A percentile compares a stretch with the other conserved stretches of the same genome.
phyloP scores from a whole-genome alignment of 1,140 invertebrate genomes.

The Drosophila ironensis region DNA sequence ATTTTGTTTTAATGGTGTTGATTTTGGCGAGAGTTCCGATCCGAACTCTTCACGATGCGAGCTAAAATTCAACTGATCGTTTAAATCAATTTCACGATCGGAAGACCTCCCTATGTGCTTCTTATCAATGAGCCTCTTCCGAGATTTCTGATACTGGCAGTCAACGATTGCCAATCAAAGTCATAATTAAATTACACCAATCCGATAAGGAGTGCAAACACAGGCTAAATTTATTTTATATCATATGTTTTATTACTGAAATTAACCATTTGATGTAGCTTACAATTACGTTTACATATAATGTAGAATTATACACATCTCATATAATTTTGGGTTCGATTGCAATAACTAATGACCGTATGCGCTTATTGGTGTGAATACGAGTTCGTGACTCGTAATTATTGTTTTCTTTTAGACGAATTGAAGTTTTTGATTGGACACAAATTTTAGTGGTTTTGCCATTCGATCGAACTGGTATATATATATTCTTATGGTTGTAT shows the following conservation, averaged over 20 bases:
- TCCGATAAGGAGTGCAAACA: too few species aligned
- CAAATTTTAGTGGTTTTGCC: constrained; percentile 44
- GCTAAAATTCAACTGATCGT: too few species aligned
- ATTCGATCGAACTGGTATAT: constrained; percentile 1
- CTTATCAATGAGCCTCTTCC: too few species aligned
- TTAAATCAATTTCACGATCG: too few species aligned
- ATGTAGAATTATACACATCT: constrained; percentile 54
- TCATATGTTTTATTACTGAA: constrained; percentile 73
- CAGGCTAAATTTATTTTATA: constrained; percentile 36
- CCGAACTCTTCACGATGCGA: too few species aligned
- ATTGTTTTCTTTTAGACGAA: constrained; percentile 73
- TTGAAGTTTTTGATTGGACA: constrained; percentile 76
- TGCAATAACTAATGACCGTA: constrained; percentile 27
- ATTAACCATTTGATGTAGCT: constrained; percentile 74
- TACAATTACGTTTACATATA: constrained; percentile 60
- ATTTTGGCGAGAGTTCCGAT: too few species aligned
- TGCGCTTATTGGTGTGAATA: constrained; percentile 14
- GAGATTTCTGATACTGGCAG: too few species aligned
- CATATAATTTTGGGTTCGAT: constrained; percentile 31
- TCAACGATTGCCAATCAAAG: too few species aligned
- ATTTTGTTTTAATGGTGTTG: too few species aligned
- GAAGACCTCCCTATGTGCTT: too few species aligned
- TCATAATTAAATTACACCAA: not conserved
- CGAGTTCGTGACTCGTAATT: constrained; percentile 21
- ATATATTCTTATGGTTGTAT: constrained; percentile 38